Evolutionary conservation across 2,113 vertebrate genomes (phyloP).

Genomic region (Marcusenius ussheri): DNA sequence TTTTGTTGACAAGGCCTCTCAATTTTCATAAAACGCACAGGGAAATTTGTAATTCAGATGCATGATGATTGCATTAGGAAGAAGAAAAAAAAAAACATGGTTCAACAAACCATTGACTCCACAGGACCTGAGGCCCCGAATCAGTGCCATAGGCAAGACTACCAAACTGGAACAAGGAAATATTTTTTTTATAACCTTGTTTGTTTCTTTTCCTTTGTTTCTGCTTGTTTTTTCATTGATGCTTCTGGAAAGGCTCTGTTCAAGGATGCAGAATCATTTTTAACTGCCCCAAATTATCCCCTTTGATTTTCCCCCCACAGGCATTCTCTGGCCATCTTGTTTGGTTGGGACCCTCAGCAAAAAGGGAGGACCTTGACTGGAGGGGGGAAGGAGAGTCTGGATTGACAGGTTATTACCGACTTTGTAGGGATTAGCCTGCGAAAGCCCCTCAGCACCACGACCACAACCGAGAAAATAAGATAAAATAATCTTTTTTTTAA

Average conservation of each 20-base stretch:
- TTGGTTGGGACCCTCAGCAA: conserved; percentile 46
- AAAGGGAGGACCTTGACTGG: conserved; percentile 26
- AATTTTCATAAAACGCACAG: conserved; percentile 4
- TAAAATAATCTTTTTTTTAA: conserved; percentile 55
- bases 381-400: conserved; percentile 47
- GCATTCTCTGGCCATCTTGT: conserved; percentile 29
- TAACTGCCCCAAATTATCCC: conserved; percentile 24
- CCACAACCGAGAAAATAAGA: conserved; percentile 57
- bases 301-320: not conserved
- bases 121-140: not conserved
- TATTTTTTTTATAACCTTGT: not conserved
- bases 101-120: not conserved
- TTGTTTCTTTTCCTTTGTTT: not conserved
- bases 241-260: not conserved
- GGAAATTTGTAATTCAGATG: not conserved
- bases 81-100: not conserved
- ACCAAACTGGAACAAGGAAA: not conserved
- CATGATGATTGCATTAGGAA: not conserved
- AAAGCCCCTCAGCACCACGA: conserved; percentile 55
- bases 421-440: conserved; percentile 68
- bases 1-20: not conserved
- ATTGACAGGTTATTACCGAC: conserved; percentile 72
- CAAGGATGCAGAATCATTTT: conserved; percentile 16
- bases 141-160: not conserved
- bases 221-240: not conserved